Evolutionary conservation across 1,140 invertebrate species (phyloP).

Genomic region (Zaprionus taronus): DNA sequence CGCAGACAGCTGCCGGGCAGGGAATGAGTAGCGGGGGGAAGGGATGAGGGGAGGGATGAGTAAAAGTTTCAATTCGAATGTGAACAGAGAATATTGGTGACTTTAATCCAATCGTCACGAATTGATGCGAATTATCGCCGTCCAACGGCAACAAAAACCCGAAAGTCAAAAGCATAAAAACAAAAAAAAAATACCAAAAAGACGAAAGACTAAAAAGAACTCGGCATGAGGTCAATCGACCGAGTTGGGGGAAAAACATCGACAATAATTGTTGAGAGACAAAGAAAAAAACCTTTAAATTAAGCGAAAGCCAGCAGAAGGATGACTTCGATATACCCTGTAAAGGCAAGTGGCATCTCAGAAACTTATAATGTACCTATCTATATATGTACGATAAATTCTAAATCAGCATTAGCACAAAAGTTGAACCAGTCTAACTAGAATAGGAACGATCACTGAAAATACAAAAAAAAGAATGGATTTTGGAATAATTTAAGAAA

Average conservation of each 20-base stretch:
- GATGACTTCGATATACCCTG: background rate
- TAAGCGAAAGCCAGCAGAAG: background rate
- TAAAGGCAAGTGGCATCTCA: background rate
- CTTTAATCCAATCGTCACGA: constrained; percentile 6
- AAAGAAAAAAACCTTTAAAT: background rate
- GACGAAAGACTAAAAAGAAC: background rate
- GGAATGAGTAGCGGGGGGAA: no score
- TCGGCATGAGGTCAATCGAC: constrained; percentile 6
- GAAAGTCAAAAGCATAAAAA: background rate
- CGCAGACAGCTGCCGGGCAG: constrained; percentile 15
- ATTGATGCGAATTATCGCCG: background rate
- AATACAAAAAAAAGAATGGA: no score
- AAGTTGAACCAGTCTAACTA: background rate
- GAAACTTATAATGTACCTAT: no score
- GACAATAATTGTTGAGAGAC: background rate
- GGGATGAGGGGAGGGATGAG: background rate
- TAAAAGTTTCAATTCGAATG: background rate
- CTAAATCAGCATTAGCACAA: no score
- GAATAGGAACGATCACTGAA: no score
- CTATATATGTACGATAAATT: no score
- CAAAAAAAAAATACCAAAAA: background rate
- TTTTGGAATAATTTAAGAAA: no score
- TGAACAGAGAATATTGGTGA: background rate
- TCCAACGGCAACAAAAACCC: background rate
- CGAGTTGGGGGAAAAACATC: constrained; percentile 4